phyloP scores from a whole-genome alignment of 2,113 vertebrate genomes.

The Crotalus helleri region DNA sequence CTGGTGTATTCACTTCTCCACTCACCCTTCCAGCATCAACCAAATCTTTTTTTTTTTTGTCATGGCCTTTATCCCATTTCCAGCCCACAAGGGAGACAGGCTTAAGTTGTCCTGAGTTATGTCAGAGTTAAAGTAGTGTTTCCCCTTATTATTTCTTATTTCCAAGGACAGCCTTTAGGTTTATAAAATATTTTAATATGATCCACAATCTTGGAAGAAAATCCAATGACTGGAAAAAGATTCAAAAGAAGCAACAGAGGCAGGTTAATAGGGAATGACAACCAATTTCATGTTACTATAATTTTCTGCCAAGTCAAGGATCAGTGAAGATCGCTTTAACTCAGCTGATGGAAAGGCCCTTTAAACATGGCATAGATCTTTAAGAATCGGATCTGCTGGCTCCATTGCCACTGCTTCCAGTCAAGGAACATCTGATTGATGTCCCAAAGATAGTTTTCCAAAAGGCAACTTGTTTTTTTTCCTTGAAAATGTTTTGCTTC shows the following conservation, averaged over 20 bases:
- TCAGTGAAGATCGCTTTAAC: not conserved
- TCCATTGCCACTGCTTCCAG: not conserved
- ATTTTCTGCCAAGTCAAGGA: not conserved
- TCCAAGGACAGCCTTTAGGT: not conserved
- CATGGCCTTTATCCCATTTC: not conserved
- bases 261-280: not conserved
- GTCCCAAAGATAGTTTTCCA: not conserved
- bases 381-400: not conserved
- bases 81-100: not conserved
- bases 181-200: not conserved
- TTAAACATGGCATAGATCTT: not conserved
- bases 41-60: not conserved
- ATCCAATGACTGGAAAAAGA: not conserved
- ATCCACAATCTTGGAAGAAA: not conserved
- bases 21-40: not conserved
- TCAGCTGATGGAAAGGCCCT: not conserved
- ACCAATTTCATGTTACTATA: not conserved
- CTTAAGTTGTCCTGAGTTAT: not conserved
- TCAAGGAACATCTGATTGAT: not conserved
- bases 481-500: not conserved
- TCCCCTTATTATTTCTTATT: not conserved
- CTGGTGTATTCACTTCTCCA: not conserved
- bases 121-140: not conserved
- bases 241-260: not conserved
- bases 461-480: not conserved